Conservation (phyloP, 1,140 invertebrate genomes). For the Drosophila watanabei region DNA sequence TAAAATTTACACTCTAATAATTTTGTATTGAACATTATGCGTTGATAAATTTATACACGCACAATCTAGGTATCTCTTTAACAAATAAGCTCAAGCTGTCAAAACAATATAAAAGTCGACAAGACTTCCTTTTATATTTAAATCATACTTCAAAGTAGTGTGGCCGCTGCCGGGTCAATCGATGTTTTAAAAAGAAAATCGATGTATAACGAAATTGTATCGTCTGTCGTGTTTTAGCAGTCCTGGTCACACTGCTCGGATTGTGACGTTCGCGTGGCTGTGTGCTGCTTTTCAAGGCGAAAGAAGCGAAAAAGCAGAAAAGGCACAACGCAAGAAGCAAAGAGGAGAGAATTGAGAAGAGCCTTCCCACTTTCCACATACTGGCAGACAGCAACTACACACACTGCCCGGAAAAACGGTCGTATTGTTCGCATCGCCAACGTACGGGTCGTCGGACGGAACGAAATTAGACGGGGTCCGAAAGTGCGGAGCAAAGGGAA, state of each 20-base stretch:
- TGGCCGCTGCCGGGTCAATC: not conserved
- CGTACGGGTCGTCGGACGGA: slow-evolving; percentile 5
- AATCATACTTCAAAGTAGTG: not conserved
- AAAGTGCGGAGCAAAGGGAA: slow-evolving; percentile 6
- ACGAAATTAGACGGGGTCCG: slow-evolving; percentile 1
- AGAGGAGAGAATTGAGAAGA: slow-evolving; percentile 6
- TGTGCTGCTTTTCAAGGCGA: slow-evolving; percentile 17
- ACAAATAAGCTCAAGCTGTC: too few species aligned
- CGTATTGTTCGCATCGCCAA: slow-evolving; percentile 1
- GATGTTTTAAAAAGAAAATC: not conserved
- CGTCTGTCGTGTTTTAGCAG: not conserved
- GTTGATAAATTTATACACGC: too few species aligned
- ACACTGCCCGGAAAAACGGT: slow-evolving; percentile 15
- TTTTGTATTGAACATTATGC: too few species aligned
- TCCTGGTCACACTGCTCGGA: slow-evolving; percentile 10
- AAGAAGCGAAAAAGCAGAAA: slow-evolving; percentile 12
- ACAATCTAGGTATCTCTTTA: too few species aligned
- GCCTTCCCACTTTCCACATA: slow-evolving; percentile 1
- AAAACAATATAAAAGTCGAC: too few species aligned
- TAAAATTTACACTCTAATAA: too few species aligned
- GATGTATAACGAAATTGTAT: not conserved
- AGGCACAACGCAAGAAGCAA: slow-evolving; percentile 9
- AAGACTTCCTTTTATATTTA: too few species aligned
- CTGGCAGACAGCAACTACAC: not conserved
- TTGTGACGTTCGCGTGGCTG: slow-evolving; percentile 21